Conservation (phyloP, 2,797 vertebrate genomes). For the Chiropotes sagulatus region DNA sequence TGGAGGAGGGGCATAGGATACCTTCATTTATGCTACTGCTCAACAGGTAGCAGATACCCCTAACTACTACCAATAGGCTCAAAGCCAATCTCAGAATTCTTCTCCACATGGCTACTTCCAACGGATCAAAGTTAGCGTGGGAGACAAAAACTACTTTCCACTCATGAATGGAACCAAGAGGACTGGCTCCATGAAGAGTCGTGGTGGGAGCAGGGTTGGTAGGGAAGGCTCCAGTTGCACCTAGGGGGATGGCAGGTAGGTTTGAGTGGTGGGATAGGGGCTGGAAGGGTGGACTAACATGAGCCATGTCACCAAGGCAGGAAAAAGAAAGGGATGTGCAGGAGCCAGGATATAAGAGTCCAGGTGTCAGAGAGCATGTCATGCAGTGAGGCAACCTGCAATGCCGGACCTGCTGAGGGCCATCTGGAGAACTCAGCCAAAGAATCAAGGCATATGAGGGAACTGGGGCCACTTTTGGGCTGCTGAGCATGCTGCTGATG, state of each 20-base stretch:
- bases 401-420: background rate
- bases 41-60: too few relatives aligned
- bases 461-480: fast-evolving
- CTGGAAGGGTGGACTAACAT: background rate
- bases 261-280: background rate
- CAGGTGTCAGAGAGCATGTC: fast-evolving
- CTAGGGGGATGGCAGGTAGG: background rate
- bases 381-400: fast-evolving
- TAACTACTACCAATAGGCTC: background rate
- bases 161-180: background rate
- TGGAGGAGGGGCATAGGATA: too few relatives aligned
- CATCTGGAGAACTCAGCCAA: background rate
- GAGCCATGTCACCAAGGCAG: background rate
- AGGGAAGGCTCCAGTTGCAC: background rate
- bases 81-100: background rate
- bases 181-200: background rate
- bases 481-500: too few relatives aligned
- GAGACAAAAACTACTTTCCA: background rate
- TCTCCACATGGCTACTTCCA: fast-evolving
- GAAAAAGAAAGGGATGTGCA: background rate
- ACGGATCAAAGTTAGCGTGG: fast-evolving
- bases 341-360: background rate
- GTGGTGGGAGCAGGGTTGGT: fast-evolving
- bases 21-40: background rate
- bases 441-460: background rate